Evolutionary conservation across 2,797 vertebrate genomes (phyloP).

Genomic region (Calcarius lapponicus): DNA sequence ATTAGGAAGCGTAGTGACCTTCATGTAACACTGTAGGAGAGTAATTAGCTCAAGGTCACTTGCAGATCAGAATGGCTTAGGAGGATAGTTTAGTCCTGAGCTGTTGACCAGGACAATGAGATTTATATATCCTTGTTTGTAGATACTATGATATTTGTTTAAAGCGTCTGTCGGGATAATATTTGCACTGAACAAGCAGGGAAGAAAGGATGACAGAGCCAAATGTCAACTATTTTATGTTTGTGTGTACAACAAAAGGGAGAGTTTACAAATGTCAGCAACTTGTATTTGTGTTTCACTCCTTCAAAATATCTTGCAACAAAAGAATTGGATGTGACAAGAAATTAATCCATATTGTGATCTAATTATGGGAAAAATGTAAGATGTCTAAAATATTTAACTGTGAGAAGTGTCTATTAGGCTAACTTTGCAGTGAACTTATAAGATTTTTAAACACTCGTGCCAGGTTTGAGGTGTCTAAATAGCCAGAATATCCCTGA

Average conservation of each 20-base stretch:
- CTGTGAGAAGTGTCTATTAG: constrained; percentile 67
- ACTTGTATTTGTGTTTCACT: constrained; percentile 32
- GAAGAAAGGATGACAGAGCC: background rate
- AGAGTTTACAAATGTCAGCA: constrained; percentile 43
- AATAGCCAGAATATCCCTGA: background rate
- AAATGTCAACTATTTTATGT: background rate
- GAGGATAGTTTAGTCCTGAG: background rate
- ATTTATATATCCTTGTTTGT: constrained; percentile 14
- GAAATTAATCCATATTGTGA: constrained; percentile 76
- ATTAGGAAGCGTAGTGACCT: background rate
- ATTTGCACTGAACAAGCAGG: constrained; percentile 5
- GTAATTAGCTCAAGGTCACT: background rate
- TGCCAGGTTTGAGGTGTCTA: background rate
- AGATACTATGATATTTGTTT: constrained; percentile 6
- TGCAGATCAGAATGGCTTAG: background rate
- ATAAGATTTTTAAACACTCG: constrained; percentile 24
- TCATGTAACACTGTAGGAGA: background rate
- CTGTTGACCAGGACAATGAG: background rate
- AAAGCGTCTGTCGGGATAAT: background rate
- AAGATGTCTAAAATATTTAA: constrained; percentile 74
- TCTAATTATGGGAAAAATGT: constrained; percentile 72
- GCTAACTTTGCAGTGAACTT: constrained; percentile 50
- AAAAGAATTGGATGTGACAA: constrained; percentile 77
- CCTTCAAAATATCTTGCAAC: constrained; percentile 52
- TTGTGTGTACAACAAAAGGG: background rate